Evolutionary conservation across 2,113 vertebrate genomes (phyloP), one percentile per base, ranked within the genome.

Genomic region (Xenus cinereus): DNA sequence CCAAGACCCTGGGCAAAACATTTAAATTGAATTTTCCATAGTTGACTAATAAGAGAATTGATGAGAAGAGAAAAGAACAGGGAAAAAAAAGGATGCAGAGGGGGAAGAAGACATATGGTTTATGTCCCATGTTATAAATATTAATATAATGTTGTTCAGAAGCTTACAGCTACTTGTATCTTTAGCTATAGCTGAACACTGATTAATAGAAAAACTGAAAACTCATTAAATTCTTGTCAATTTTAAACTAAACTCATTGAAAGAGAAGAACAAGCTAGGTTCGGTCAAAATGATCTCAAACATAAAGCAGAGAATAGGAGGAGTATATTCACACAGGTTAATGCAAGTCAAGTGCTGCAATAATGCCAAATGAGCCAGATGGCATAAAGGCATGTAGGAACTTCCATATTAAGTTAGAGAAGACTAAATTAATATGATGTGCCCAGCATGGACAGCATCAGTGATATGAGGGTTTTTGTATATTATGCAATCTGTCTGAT

Each of bases 301-400:
- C 32, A 64, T 69, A 75, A 91, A 83, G 62, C 8, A 77, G 51
- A 56, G 15, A 13, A 43, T 3, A 10, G 13, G 23, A 87, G 15
- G 20, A 76, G 33, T 68, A 32, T 18, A 41, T 74, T 81, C 76
- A 71, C 20, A 9, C 28, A 59, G 32, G 56, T 57, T 89, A 89
- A 46, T 35, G 5, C 17, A 66, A n/a, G 3, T 45, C 71, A 63
- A 63, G 15, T 43, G n/a, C 27, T 0, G 0, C 39, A 60, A n/a
- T 26, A 87, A 56, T 51, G 48, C 16, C 7, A 69, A 59, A 59
- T 66, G 48, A 69, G 37, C 13, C 3, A 1, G 28, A 35, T 1
- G 2, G 18, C 33, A 69, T 41, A 74, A 83, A 72, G 35, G 7
- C 41, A 28, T 1, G 2, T 45, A 63, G 24, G 21, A 68, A 46